Percentiles rank a stretch among this genome's conserved stretches.
Conservation (phyloP, 2,888 invertebrate genomes). For the Petrolisthes manimaculis region DNA sequence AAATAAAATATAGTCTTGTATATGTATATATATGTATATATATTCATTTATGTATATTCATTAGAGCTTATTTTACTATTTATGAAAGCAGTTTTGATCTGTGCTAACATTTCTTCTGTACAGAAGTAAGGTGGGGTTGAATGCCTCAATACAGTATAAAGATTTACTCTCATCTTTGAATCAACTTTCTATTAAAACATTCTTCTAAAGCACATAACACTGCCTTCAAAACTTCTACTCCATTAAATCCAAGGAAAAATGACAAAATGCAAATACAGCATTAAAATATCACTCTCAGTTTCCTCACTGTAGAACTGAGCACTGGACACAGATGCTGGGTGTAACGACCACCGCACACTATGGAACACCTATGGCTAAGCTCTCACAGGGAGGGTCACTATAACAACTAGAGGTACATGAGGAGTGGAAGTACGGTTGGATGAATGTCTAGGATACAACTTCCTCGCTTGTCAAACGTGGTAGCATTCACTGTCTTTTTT, state of each 20-base stretch:
- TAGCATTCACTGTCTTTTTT: conserved; percentile 2
- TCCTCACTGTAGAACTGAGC: neutral
- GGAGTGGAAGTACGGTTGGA: conserved; percentile 46
- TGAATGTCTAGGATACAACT: conserved; percentile 21
- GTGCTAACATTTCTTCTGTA: conserved; percentile 2
- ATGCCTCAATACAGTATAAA: too few relatives aligned
- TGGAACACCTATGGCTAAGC: conserved; percentile 36
- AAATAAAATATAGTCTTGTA: neutral
- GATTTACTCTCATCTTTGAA: too few relatives aligned
- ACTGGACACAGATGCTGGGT: neutral
- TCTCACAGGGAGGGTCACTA: conserved; percentile 16
- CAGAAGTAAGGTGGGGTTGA: too few relatives aligned
- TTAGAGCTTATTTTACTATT: neutral
- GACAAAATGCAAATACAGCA: neutral
- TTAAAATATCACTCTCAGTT: neutral
- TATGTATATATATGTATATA: neutral
- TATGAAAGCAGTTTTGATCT: conserved; percentile 6
- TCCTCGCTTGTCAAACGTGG: conserved; percentile 7
- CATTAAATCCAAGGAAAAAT: neutral
- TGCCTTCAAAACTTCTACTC: too few relatives aligned
- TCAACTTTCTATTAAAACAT: too few relatives aligned
- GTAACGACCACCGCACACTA: conserved; percentile 7
- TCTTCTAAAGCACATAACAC: too few relatives aligned
- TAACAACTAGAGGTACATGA: conserved; percentile 46
- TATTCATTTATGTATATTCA: conserved; percentile 6